Percentiles rank a stretch among this genome's conserved stretches.
Evolutionary conservation across 2,797 vertebrate genomes (phyloP).

Genomic region (Lutjanus argentimaculatus): DNA sequence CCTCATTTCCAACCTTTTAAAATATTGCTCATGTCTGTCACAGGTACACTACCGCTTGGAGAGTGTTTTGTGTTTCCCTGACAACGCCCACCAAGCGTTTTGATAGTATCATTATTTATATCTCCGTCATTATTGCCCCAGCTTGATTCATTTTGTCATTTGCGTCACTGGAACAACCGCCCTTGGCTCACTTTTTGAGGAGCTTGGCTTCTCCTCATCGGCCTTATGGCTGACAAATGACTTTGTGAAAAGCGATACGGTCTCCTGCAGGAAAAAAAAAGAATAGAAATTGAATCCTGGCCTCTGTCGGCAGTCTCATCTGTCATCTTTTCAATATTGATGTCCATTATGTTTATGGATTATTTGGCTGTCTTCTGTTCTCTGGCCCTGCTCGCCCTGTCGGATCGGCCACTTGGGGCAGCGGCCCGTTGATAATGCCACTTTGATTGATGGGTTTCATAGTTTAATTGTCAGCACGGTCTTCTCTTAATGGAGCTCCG

Average conservation of each 20-base stretch:
- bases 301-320: slow-evolving; percentile 77
- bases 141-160: slow-evolving; percentile 77
- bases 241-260: slow-evolving; percentile 74
- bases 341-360: slow-evolving; percentile 83
- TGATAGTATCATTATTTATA: slow-evolving; percentile 73
- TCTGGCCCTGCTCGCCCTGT: slow-evolving; percentile 66
- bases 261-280: slow-evolving; percentile 65
- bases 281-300: slow-evolving; percentile 81
- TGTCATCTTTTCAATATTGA: slow-evolving; percentile 84
- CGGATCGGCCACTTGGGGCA: slow-evolving; percentile 72
- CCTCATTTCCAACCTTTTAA: neutral
- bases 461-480: slow-evolving; percentile 77
- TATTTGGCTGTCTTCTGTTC: slow-evolving; percentile 74
- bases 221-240: slow-evolving; percentile 77
- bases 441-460: slow-evolving; percentile 78
- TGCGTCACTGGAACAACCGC: slow-evolving; percentile 71
- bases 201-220: slow-evolving; percentile 67
- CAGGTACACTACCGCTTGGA: neutral
- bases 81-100: slow-evolving; percentile 56
- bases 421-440: slow-evolving; percentile 73
- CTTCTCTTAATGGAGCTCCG: slow-evolving; percentile 70
- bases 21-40: slow-evolving; percentile 17
- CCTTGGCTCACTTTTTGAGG: slow-evolving; percentile 73
- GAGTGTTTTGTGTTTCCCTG: slow-evolving; percentile 33
- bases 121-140: slow-evolving; percentile 61